phyloP scores from a whole-genome alignment of 1,140 invertebrate species.

The Platorchestia sp. region DNA sequence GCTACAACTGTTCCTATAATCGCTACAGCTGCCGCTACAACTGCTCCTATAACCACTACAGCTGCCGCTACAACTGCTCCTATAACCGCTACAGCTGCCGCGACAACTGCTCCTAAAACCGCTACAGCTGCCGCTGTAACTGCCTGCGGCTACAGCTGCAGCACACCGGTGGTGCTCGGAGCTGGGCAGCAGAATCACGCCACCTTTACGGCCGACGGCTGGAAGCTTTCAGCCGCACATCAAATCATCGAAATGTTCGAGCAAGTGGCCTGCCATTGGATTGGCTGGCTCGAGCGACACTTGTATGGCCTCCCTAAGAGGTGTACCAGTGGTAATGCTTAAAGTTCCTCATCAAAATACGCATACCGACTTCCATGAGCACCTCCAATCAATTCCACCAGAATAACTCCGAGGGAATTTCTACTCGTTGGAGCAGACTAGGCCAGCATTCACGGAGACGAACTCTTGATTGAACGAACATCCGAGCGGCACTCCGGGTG shows the following conservation, averaged over 20 bases:
- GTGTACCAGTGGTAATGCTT: neutral
- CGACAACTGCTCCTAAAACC: neutral
- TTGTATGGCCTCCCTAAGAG: slow-evolving; percentile 33
- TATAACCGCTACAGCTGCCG: neutral
- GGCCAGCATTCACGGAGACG: neutral
- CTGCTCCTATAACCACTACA: neutral
- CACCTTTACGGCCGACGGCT: neutral
- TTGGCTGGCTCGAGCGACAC: slow-evolving; percentile 42
- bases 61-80: neutral
- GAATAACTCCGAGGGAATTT: slow-evolving; percentile 44
- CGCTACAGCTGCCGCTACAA: neutral
- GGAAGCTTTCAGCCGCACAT: slow-evolving; percentile 21
- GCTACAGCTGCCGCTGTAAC: neutral
- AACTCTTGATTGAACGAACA: neutral
- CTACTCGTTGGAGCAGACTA: neutral
- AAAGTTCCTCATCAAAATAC: slow-evolving; percentile 53
- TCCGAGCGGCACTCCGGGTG: neutral
- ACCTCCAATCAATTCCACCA: slow-evolving; percentile 48
- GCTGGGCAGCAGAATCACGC: neutral
- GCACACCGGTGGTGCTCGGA: neutral
- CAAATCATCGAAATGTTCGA: slow-evolving; percentile 54
- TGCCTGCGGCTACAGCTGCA: neutral
- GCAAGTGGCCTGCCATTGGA: slow-evolving; percentile 39
- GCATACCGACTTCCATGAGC: slow-evolving; percentile 17
- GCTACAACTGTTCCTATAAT: neutral